Evolutionary conservation across 2,888 invertebrate species (phyloP), one percentile per base, ranked within the genome.

Genomic region (Saturnia japonica): DNA sequence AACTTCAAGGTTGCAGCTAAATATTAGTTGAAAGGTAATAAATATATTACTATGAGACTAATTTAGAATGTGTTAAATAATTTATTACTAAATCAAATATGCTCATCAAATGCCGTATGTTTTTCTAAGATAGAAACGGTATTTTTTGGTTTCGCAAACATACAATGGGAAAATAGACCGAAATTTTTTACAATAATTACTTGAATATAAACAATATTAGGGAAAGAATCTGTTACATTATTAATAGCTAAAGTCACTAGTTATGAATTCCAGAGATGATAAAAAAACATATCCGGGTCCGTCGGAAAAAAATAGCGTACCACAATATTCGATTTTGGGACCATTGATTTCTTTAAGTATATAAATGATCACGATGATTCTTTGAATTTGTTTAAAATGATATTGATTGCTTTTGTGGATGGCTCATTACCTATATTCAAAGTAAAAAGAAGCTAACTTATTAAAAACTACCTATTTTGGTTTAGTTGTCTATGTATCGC

Each of bases 11-110:
- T 76, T 73, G 71, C 0, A 40, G 60, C 66, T 25, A 73, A 72
- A 73, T 74, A 76, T 75, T 72, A 68, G 75, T 74, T 72, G 77
- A 80, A 80, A 78, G 72, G 72, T 74, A 72, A 77, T 80, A 79
- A 79, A 80, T 81, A 68, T 68, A 60, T 68, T 73, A 74, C 76
- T 78, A 73, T 77, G 75, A 76, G 70, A 73, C 72, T 77, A 64
- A 73, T 69, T 72, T 70, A 64, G 28, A 66, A 68, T 57, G 54
- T 69, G 69, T 69, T 54, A 47, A 64, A 64, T 69, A 47, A 22
- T 34, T 64, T 47, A 47, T 64, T 57, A 22, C 22, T 11, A 22
- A 22, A 2, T 7, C 54, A 22, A 47, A 47, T 47, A 47, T 22
- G 9, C 22, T n/a, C 22, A 54, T 11, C 22, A 47, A 6, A 11